Percentiles rank a stretch among this genome's conserved stretches.
These are phyloP conservation scores for Electrona antarctica DNA, from an alignment of 2,113 vertebrate species.

Conservation along the genomic window DNA sequence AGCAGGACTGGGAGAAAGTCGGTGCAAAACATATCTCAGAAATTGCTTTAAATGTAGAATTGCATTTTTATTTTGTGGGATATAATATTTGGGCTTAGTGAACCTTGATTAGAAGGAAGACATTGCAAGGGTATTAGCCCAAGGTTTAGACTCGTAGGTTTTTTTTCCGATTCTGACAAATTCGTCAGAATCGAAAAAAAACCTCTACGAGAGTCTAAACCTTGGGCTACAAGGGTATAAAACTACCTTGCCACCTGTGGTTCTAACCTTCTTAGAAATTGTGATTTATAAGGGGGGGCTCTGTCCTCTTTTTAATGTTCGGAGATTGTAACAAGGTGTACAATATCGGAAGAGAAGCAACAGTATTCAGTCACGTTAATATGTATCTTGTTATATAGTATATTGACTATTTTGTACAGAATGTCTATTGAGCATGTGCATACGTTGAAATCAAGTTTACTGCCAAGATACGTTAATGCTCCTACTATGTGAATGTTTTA, in stretches of 20 bases:
- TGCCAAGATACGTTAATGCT: constrained; percentile 50
- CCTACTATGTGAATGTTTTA: constrained; percentile 52
- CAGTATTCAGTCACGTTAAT: constrained; percentile 65
- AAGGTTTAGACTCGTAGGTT: no score
- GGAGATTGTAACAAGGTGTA: constrained; percentile 34
- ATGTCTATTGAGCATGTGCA: constrained; percentile 77
- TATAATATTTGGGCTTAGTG: background rate
- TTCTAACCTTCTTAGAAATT: constrained; percentile 9
- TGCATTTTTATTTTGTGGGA: background rate
- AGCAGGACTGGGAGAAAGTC: background rate
- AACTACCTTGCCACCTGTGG: constrained; percentile 16
- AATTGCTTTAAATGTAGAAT: background rate
- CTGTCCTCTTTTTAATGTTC: constrained; percentile 16
- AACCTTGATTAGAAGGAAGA: background rate
- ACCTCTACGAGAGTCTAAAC: no score
- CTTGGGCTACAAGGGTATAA: constrained; percentile 23
- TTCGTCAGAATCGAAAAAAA: no score
- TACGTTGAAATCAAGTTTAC: constrained; percentile 65
- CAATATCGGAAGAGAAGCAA: constrained; percentile 39
- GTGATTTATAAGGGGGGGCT: constrained; percentile 27
- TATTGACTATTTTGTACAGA: constrained; percentile 73
- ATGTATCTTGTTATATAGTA: constrained; percentile 62
- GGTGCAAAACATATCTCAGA: background rate
- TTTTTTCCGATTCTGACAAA: no score
- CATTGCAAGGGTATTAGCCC: constrained; percentile 19